Conservation (phyloP, 2,797 vertebrate genomes). For the Anableps anableps region DNA sequence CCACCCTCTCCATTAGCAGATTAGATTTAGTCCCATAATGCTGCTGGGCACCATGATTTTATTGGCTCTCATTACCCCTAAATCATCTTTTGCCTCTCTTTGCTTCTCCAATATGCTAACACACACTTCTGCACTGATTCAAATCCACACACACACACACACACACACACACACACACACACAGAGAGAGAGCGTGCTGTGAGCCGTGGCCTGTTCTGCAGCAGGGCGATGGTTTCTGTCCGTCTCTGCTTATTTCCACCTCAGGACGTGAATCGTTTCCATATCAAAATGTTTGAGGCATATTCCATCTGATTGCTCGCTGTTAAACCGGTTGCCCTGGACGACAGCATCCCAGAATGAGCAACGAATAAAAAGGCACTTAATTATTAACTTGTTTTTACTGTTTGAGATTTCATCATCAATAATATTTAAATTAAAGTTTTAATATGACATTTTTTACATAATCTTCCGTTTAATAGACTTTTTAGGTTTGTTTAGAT, state of each 20-base stretch:
- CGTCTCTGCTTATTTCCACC: slow-evolving; percentile 57
- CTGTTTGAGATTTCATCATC: background rate
- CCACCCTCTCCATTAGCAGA: slow-evolving; percentile 75
- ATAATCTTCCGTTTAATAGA: too few species aligned
- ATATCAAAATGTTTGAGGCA: slow-evolving; percentile 44
- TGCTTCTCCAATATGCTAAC: slow-evolving; percentile 45
- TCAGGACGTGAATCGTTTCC: slow-evolving; percentile 52
- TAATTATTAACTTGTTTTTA: background rate
- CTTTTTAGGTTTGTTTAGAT: too few species aligned
- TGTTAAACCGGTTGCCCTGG: slow-evolving; percentile 33
- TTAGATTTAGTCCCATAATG: slow-evolving; percentile 81
- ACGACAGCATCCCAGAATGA: slow-evolving; percentile 26
- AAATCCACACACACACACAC: slow-evolving; percentile 4
- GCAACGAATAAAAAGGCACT: background rate
- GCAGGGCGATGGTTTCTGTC: slow-evolving; percentile 64
- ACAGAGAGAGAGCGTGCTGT: slow-evolving; percentile 40
- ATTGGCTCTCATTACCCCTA: slow-evolving; percentile 79
- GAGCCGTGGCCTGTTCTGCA: slow-evolving; percentile 50
- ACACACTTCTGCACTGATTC: slow-evolving; percentile 42
- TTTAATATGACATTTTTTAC: too few species aligned
- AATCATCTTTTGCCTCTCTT: slow-evolving; percentile 71
- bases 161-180: slow-evolving; percentile 23
- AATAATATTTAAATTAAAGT: background rate
- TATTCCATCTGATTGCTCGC: slow-evolving; percentile 22
- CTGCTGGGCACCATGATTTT: slow-evolving; percentile 77